These are phyloP conservation scores for Lordiphosa collinella DNA, from an alignment of 1,140 invertebrate species.

Conservation along the genomic window DNA sequence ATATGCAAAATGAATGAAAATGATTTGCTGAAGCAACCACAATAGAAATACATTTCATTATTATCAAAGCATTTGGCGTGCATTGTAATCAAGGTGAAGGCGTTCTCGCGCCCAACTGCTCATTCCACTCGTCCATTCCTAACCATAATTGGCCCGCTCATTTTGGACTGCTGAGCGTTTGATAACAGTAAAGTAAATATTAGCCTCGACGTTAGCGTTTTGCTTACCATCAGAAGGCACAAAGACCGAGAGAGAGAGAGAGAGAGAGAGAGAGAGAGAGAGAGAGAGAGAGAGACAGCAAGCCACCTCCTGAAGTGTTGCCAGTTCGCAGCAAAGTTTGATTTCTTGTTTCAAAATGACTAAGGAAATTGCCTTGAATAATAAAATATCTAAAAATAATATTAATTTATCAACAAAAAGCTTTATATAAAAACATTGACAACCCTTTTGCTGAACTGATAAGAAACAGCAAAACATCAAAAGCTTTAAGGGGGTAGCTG, in stretches of 20 bases:
- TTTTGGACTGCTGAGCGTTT: conserved; percentile 48
- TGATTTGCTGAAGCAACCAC: neutral
- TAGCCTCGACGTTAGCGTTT: conserved; percentile 38
- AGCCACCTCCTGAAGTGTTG: too few relatives aligned
- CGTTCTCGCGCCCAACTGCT: neutral
- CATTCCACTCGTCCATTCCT: neutral
- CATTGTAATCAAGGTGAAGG: conserved; percentile 24
- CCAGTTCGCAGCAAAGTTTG: too few relatives aligned
- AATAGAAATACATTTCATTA: conserved; percentile 10
- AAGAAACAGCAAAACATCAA: neutral
- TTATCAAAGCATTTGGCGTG: conserved; percentile 13
- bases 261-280: too few relatives aligned
- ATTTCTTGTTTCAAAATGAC: too few relatives aligned
- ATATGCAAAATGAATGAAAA: conserved; percentile 14
- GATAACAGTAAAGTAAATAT: conserved; percentile 64
- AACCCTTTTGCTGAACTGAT: neutral
- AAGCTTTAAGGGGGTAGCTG: neutral
- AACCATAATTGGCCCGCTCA: conserved; percentile 35
- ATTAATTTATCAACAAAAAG: too few relatives aligned
- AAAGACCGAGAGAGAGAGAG: conserved; percentile 10
- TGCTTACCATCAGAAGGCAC: conserved; percentile 16
- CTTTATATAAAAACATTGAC: too few relatives aligned
- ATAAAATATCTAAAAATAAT: too few relatives aligned
- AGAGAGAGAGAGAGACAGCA: neutral
- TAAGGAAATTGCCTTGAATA: too few relatives aligned